phyloP scores from a whole-genome alignment of 2,888 invertebrate genomes.

The Hirtodrosophila alboralis region DNA sequence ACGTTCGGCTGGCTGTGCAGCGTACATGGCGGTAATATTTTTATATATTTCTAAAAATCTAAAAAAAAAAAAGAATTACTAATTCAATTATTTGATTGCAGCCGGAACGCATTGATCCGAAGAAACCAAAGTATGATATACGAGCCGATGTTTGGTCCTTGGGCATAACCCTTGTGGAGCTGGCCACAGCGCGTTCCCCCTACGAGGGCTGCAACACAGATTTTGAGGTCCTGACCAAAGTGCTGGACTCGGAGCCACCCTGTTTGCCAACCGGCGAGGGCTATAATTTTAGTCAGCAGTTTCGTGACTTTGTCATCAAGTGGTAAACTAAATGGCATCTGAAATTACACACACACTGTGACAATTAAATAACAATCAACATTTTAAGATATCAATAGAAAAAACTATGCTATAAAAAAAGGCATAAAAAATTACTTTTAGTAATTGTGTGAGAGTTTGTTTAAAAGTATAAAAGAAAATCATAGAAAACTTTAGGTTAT shows the following conservation, averaged over 20 bases:
- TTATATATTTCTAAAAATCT: too few relatives aligned
- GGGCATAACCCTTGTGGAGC: conserved; percentile 97
- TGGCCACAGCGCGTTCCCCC: conserved; percentile 98
- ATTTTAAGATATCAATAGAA: too few relatives aligned
- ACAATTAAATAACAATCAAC: too few relatives aligned
- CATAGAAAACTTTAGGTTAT: too few relatives aligned
- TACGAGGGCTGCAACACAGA: conserved; percentile 97
- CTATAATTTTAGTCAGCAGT: conserved; percentile 90
- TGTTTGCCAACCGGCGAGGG: conserved; percentile 90
- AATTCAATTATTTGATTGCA: too few relatives aligned
- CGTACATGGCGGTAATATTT: conserved; percentile 95
- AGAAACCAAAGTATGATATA: conserved; percentile 98
- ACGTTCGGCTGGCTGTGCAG: conserved; percentile 98
- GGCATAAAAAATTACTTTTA: too few relatives aligned
- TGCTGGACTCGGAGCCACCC: conserved; percentile 95
- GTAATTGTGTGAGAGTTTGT: too few relatives aligned
- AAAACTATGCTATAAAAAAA: too few relatives aligned
- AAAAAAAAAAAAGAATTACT: too few relatives aligned
- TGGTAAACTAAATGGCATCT: conserved; percentile 86
- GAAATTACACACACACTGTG: too few relatives aligned
- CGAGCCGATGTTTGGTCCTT: conserved; percentile 99
- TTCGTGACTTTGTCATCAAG: conserved; percentile 94
- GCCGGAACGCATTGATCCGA: conserved; percentile 98
- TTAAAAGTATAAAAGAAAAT: too few relatives aligned
- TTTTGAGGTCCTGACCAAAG: conserved; percentile 97